Evolutionary conservation across 1,140 invertebrate species (phyloP).

Genomic region (Nautilus pompilius): DNA sequence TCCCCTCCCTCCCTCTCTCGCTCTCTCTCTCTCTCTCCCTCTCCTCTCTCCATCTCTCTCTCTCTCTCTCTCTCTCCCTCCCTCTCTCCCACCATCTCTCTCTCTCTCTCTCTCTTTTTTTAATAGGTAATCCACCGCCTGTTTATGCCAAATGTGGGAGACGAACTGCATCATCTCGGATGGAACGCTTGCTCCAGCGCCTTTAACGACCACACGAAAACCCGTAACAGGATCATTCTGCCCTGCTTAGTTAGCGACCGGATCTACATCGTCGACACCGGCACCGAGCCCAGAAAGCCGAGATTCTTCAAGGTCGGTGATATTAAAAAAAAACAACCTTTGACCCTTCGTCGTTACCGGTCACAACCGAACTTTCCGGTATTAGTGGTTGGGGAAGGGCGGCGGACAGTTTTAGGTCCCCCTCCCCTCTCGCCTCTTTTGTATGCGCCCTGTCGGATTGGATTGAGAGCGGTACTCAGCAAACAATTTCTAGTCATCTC

Average conservation of each 20-base stretch:
- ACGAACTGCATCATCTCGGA: conserved; percentile 92
- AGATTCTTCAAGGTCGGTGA: conserved; percentile 63
- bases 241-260: conserved; percentile 79
- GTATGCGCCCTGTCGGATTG: too few species aligned
- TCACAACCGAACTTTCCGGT: too few species aligned
- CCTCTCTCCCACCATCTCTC: not conserved
- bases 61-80: conserved; percentile 5
- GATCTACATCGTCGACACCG: conserved; percentile 82
- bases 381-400: too few species aligned
- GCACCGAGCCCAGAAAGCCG: conserved; percentile 67
- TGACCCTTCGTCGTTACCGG: too few species aligned
- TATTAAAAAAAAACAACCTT: too few species aligned
- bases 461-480: too few species aligned
- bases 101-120: conserved; percentile 3
- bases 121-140: conserved; percentile 82
- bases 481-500: too few species aligned
- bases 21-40: not conserved
- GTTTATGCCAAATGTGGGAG: conserved; percentile 71
- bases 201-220: conserved; percentile 63
- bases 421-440: too few species aligned
- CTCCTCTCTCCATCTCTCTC: conserved; percentile 7
- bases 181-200: conserved; percentile 97
- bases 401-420: too few species aligned
- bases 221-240: conserved; percentile 75
- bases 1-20: not conserved